A percentile compares a stretch with the other conserved stretches of the same genome.
Conservation (phyloP, 2,888 invertebrate genomes). For the Acleris laterana region DNA sequence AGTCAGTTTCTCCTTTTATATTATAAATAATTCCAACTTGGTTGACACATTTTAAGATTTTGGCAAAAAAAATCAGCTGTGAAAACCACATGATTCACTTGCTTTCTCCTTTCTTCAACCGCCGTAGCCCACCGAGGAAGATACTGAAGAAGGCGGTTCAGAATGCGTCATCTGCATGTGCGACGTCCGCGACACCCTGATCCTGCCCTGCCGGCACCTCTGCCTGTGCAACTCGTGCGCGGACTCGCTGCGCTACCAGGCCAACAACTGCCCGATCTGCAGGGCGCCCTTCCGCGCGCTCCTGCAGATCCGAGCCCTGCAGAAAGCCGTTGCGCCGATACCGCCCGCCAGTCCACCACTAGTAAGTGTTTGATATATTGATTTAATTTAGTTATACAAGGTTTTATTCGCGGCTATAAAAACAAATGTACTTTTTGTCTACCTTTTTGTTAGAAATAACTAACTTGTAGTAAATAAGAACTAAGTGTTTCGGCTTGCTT, state of each 20-base stretch:
- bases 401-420: too few species aligned
- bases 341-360: conserved; percentile 77
- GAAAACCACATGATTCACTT: background rate
- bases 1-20: too few species aligned
- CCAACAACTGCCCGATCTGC: conserved; percentile 99
- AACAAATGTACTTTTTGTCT: too few species aligned
- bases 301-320: conserved; percentile 96
- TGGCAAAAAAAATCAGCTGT: too few species aligned
- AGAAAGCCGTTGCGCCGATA: conserved; percentile 86
- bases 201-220: conserved; percentile 98
- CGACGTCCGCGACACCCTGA: conserved; percentile 97
- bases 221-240: conserved; percentile 99
- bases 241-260: conserved; percentile 97
- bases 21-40: too few species aligned
- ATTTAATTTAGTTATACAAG: too few species aligned
- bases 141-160: conserved; percentile 96
- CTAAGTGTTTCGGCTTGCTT: too few species aligned
- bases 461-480: too few species aligned
- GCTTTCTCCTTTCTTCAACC: too few species aligned
- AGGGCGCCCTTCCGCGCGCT: conserved; percentile 99
- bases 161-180: conserved; percentile 99
- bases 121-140: conserved; percentile 88
- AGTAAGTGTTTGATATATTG: conserved; percentile 2
- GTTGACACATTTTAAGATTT: too few species aligned
- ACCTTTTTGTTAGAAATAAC: too few species aligned